These are phyloP conservation scores for Anthoptus insignis DNA, from an alignment of 2,888 invertebrate genomes.

Conservation along the genomic window DNA sequence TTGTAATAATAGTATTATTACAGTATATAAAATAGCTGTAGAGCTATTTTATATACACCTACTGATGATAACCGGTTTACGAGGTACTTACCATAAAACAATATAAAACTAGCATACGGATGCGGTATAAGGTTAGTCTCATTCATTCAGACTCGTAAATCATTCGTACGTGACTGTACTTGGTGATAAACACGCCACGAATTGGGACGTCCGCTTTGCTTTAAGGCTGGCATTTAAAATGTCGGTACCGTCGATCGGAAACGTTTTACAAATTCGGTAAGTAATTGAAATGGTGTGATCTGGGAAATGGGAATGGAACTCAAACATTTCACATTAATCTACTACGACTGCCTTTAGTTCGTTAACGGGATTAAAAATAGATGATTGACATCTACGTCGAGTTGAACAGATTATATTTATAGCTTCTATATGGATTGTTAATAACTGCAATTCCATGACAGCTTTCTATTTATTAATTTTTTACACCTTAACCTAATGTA, in stretches of 20 bases:
- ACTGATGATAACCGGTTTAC: too few relatives aligned
- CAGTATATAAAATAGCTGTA: too few relatives aligned
- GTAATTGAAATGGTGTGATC: slow-evolving; percentile 14
- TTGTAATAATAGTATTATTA: too few relatives aligned
- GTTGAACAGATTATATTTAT: too few relatives aligned
- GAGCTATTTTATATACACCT: too few relatives aligned
- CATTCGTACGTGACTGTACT: slow-evolving; percentile 29
- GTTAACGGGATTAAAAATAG: neutral
- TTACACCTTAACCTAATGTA: too few relatives aligned
- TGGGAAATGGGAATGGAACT: neutral
- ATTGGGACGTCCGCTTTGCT: slow-evolving; percentile 26
- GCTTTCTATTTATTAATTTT: too few relatives aligned
- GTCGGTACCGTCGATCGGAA: slow-evolving; percentile 24
- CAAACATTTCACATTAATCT: neutral
- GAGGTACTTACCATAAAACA: too few relatives aligned
- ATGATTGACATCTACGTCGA: neutral
- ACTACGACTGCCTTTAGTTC: neutral
- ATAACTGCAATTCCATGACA: too few relatives aligned
- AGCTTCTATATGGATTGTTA: too few relatives aligned
- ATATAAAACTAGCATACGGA: neutral
- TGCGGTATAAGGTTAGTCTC: slow-evolving; percentile 2
- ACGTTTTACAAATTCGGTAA: slow-evolving; percentile 26
- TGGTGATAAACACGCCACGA: slow-evolving; percentile 14
- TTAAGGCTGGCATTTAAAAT: slow-evolving; percentile 27
- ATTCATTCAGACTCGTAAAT: slow-evolving; percentile 22